A percentile compares a stretch with the other conserved stretches of the same genome.
Evolutionary conservation across 2,113 vertebrate genomes (phyloP).

Genomic region (Seriola aureovittata): DNA sequence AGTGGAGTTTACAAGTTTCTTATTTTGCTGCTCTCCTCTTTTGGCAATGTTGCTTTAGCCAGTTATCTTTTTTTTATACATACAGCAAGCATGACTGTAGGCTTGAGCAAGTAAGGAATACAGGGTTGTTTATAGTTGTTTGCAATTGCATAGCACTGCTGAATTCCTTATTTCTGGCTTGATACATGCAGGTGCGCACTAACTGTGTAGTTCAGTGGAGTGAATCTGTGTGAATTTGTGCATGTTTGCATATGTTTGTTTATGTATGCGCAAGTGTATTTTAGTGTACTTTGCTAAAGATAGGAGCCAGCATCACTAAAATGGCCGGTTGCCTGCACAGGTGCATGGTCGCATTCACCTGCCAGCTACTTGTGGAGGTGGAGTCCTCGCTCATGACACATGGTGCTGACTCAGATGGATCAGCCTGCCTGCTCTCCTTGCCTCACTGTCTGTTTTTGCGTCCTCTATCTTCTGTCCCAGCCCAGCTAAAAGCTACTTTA

Average conservation of each 20-base stretch:
- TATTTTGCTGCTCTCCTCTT: conserved; percentile 16
- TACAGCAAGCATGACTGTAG: not conserved
- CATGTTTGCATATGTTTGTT: conserved; percentile 42
- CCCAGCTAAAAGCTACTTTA: conserved; percentile 45
- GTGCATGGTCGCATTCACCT: conserved; percentile 63
- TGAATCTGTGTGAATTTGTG: conserved; percentile 30
- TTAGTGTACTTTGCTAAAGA: conserved; percentile 60
- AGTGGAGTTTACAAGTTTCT: conserved; percentile 45
- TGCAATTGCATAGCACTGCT: conserved; percentile 27
- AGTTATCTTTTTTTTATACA: conserved; percentile 11
- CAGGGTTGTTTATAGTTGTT: conserved; percentile 15
- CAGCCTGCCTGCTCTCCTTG: conserved; percentile 32
- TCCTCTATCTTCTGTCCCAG: conserved; percentile 45
- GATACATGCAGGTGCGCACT: conserved; percentile 41
- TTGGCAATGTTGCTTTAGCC: conserved; percentile 19
- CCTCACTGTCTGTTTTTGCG: conserved; percentile 37
- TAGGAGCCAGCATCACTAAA: conserved; percentile 45
- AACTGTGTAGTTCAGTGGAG: not conserved
- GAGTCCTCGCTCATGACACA: conserved; percentile 67
- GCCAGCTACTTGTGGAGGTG: conserved; percentile 69
- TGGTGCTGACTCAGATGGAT: conserved; percentile 72
- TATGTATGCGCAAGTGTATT: conserved; percentile 8
- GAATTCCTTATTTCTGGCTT: conserved; percentile 55
- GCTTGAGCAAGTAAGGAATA: conserved; percentile 5
- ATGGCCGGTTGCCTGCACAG: conserved; percentile 67